phyloP scores from a whole-genome alignment of 35 echinoderm and acorn worm genomes.

The Holothuria glaberrima region DNA sequence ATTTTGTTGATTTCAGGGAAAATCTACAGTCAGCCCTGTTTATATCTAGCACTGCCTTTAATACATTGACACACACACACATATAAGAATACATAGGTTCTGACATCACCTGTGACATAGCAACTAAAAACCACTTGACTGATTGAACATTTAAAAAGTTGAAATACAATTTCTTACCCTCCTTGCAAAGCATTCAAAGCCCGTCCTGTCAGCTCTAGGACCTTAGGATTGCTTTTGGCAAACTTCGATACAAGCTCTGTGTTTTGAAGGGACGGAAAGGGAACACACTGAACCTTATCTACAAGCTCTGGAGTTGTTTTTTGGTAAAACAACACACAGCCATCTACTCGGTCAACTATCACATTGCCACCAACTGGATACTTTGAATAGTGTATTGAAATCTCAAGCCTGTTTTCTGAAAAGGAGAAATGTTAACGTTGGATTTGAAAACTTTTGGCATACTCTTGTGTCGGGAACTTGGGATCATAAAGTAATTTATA shows the following conservation, averaged over 20 bases:
- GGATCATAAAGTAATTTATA: too few species aligned
- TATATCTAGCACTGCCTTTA: too few species aligned
- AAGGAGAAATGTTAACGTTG: neutral
- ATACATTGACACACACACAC: too few species aligned
- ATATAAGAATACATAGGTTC: too few species aligned
- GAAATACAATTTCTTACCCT: slow-evolving; percentile 20
- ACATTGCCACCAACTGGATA: slow-evolving; percentile 34
- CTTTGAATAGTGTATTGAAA: slow-evolving; percentile 20
- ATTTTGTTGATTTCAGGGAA: too few species aligned
- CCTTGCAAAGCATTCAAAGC: slow-evolving; percentile 41
- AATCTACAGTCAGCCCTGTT: too few species aligned
- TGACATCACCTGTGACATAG: too few species aligned
- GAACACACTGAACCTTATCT: neutral
- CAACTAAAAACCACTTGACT: too few species aligned
- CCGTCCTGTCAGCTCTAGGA: slow-evolving; percentile 15
- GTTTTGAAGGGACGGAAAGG: slow-evolving; percentile 10
- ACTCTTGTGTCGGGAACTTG: too few species aligned
- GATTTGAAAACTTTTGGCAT: too few species aligned
- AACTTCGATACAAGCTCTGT: slow-evolving; percentile 44
- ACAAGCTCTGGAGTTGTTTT: neutral
- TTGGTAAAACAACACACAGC: slow-evolving; percentile 26
- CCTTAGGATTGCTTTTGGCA: slow-evolving; percentile 8
- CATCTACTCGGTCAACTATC: neutral
- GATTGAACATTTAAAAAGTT: too few species aligned
- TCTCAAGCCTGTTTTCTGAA: slow-evolving; percentile 39